Evolutionary conservation across 2,113 vertebrate genomes (phyloP).

Genomic region (Cephalopholis sonnerati): DNA sequence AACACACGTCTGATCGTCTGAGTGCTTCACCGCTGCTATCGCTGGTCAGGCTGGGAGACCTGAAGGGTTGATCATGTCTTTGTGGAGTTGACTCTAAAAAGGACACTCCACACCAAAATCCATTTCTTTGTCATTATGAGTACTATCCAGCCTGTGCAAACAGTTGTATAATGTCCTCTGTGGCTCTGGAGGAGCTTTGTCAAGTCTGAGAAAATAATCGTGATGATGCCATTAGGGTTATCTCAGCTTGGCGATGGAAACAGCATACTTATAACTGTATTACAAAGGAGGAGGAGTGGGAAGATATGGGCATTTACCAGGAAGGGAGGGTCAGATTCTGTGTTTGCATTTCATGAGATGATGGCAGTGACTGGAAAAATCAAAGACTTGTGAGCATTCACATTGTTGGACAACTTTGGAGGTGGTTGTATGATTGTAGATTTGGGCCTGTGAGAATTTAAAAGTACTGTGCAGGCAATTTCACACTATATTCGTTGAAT

Average conservation of each 20-base stretch:
- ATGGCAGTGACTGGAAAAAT: neutral
- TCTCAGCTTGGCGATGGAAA: neutral
- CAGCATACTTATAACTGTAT: neutral
- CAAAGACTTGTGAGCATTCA: neutral
- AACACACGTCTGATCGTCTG: neutral
- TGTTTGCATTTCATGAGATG: neutral
- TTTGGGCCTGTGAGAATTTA: neutral
- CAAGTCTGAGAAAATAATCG: neutral
- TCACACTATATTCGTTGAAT: neutral
- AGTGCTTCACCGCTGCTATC: neutral
- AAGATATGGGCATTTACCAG: neutral
- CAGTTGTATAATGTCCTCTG: neutral
- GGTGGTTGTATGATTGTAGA: neutral
- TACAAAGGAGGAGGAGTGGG: neutral
- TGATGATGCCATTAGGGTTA: neutral
- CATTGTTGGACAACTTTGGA: neutral
- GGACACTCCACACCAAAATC: neutral
- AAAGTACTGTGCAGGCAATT: neutral
- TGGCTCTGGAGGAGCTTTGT: neutral
- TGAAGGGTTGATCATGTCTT: conserved; percentile 4
- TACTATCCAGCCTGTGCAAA: neutral
- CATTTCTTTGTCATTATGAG: neutral
- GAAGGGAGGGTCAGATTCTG: too few species aligned
- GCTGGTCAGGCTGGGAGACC: neutral
- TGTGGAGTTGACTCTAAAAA: neutral